Evolutionary conservation across 2,113 vertebrate genomes (phyloP), one percentile per base, ranked within the genome.

Genomic region (Dolichallabes microphthalmus): DNA sequence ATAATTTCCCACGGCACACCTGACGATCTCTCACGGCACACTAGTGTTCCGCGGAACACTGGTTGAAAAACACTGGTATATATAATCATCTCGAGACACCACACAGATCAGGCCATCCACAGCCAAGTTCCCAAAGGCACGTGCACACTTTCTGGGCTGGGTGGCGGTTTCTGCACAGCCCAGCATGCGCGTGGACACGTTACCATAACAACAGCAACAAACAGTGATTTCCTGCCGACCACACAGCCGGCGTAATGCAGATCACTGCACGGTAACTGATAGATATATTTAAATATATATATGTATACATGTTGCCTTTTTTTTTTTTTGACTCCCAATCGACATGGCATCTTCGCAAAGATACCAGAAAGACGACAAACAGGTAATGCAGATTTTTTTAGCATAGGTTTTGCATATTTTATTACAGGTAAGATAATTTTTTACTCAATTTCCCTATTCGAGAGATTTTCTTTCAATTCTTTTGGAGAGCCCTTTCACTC

Each of bases 81-180:
- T 45, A 90, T 96, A 98, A 91, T 98, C 91, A 32, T 98, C 96
- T 74, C 92, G 94, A 25, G 96, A 96, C 88, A 97, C 95, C 53
- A 94, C 94, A 85, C 98, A 99, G 63, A 83, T 96, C 91, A 94
- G 94, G 15, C 93, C 93, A 90, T 98, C 96, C 2, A 71, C 91
- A 78, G 88, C 93, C 60, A 99, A 89, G 4, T 92, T 93, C 32
- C 98, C 98, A 92, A 96, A 98, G 58, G 97, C 96, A 89, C 98
- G 99, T 64, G 94, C 94, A 89, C 98, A 99, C 90, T 94, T 96
- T 1, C 94, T 92, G 30, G 84, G 91, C n/a, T 92, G 92, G 32
- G 50, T 15, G 6, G 45, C 45, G 7, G 45, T 45, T 45, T 45
- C 45, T 5, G 50, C 25, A 52, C 74, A 32, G 15, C 4, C 3